Conservation (phyloP, 2,888 invertebrate genomes). For the Oegoconia quadripuncta region DNA sequence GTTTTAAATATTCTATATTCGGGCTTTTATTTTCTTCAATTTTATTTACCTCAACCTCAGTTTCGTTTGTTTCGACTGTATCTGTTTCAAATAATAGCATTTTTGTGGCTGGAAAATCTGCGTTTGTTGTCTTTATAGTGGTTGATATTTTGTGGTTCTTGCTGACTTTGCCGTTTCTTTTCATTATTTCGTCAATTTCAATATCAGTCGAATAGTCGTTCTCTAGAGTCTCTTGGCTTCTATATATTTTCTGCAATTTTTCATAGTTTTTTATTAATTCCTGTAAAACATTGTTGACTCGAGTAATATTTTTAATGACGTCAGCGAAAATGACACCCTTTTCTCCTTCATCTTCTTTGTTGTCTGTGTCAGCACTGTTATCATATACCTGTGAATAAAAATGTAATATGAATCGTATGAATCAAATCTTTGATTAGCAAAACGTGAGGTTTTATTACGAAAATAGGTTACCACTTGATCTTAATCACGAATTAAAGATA, state of each 20-base stretch:
- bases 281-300: slow-evolving; percentile 46
- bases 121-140: not conserved
- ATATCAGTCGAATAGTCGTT: slow-evolving; percentile 25
- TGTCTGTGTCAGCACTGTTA: not conserved
- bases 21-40: slow-evolving; percentile 4
- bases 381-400: not conserved
- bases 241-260: slow-evolving; percentile 40
- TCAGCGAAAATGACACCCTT: slow-evolving; percentile 33
- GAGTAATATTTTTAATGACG: slow-evolving; percentile 52
- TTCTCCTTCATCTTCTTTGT: not conserved
- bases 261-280: slow-evolving; percentile 51
- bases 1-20: slow-evolving; percentile 1
- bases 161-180: too few relatives aligned
- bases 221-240: slow-evolving; percentile 28
- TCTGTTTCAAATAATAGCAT: slow-evolving; percentile 32
- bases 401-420: too few relatives aligned
- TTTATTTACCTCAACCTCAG: slow-evolving; percentile 7
- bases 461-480: too few relatives aligned
- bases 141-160: slow-evolving; percentile 1
- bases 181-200: slow-evolving; percentile 28
- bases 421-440: too few relatives aligned
- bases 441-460: too few relatives aligned
- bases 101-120: slow-evolving; percentile 27
- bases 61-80: slow-evolving; percentile 18
- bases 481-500: too few relatives aligned